These are phyloP conservation scores for Orchestia grillus DNA, from an alignment of 1,140 invertebrate genomes.

Conservation along the genomic window DNA sequence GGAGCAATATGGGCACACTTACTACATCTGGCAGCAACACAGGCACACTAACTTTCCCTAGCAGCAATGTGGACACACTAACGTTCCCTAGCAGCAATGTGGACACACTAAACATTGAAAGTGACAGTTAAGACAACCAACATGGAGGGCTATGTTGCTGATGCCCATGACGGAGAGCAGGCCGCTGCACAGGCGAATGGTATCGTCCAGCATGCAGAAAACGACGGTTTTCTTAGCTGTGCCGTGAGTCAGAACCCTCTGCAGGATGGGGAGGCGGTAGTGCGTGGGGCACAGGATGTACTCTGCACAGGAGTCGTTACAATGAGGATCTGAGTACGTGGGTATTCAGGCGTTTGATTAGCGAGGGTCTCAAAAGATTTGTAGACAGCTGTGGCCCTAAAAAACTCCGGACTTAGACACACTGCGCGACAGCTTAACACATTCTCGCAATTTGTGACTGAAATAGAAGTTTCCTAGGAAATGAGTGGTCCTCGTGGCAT, in stretches of 20 bases:
- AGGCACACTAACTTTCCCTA: neutral
- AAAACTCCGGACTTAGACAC: no score
- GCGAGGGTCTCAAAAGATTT: no score
- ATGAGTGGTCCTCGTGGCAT: no score
- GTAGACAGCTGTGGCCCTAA: no score
- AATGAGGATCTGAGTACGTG: neutral
- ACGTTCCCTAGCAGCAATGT: neutral
- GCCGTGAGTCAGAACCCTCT: neutral
- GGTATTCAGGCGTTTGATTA: no score
- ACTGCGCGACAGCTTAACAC: no score
- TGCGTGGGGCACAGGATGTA: constrained; percentile 21
- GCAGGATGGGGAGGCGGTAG: neutral
- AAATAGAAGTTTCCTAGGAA: no score
- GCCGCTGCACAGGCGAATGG: neutral
- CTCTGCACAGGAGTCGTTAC: neutral
- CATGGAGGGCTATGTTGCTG: neutral
- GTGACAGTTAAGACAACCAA: neutral
- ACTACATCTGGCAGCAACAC: neutral
- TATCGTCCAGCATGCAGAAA: neutral
- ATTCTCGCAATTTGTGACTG: no score
- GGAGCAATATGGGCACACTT: no score
- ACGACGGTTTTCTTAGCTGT: neutral
- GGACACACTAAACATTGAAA: neutral
- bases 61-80: no score
- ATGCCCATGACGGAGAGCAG: neutral